Percentiles rank a stretch among this genome's conserved stretches.
phyloP scores from a whole-genome alignment of 2,113 vertebrate species.

The Phoxinus phoxinus region DNA sequence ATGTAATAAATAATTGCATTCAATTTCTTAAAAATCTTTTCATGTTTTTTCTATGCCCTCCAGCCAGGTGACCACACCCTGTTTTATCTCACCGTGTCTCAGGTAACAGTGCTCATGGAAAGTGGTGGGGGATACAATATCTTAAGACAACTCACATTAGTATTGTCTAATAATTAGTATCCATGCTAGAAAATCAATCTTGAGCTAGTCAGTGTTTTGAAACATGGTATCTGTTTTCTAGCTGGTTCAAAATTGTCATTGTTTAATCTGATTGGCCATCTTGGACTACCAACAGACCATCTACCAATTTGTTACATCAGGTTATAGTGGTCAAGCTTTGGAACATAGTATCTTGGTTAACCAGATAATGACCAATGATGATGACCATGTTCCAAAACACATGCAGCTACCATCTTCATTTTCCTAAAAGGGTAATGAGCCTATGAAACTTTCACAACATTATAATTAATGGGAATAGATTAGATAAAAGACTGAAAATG shows the following conservation, averaged over 20 bases:
- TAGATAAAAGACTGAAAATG: constrained; percentile 7
- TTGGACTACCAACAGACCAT: not conserved
- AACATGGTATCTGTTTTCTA: not conserved
- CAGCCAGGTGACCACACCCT: constrained; percentile 45
- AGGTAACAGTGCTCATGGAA: constrained; percentile 11
- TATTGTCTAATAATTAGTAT: not conserved
- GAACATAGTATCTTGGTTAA: not conserved
- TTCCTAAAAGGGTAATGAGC: not conserved
- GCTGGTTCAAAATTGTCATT: not conserved
- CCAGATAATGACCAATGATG: not conserved
- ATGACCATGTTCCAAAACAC: not conserved
- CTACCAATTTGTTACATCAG: not conserved
- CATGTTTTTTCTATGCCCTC: constrained; percentile 21
- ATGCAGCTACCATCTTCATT: not conserved
- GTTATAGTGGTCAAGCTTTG: not conserved
- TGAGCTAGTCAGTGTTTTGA: not conserved
- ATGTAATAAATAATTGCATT: not conserved
- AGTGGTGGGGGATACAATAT: not conserved
- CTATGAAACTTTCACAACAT: not conserved
- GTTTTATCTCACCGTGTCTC: constrained; percentile 47
- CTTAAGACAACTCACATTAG: not conserved
- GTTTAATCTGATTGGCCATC: not conserved
- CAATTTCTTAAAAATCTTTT: not conserved
- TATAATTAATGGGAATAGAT: not conserved
- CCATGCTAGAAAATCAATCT: not conserved